Percentiles rank a stretch among this genome's conserved stretches.
These are phyloP conservation scores for Sebastes hubbsi DNA, from an alignment of 2,797 vertebrate species.

Conservation along the genomic window DNA sequence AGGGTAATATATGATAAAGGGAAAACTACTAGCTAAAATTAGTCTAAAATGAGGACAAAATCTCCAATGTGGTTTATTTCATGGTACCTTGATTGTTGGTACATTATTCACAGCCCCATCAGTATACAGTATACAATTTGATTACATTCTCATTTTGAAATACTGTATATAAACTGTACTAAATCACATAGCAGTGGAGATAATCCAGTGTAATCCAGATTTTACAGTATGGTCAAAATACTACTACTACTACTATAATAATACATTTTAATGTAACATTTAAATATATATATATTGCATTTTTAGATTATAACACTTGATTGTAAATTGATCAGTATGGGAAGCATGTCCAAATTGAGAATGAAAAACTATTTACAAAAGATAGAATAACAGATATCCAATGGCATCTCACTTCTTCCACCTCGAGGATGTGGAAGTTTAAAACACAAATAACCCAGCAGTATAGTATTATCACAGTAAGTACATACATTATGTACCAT, in stretches of 20 bases:
- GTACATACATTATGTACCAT: not conserved
- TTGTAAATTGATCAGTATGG: not conserved
- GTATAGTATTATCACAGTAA: not conserved
- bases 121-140: not conserved
- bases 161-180: not conserved
- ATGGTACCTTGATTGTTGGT: not conserved
- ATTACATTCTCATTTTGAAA: not conserved
- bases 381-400: not conserved
- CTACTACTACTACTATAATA: no score
- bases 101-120: not conserved
- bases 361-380: not conserved
- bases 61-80: not conserved
- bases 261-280: no score
- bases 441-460: not conserved
- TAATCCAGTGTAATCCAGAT: not conserved
- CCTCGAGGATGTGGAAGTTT: not conserved
- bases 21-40: not conserved
- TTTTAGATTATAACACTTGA: not conserved
- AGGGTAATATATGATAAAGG: not conserved
- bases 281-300: not conserved
- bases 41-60: not conserved
- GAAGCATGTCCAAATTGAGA: not conserved
- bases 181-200: not conserved
- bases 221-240: not conserved
- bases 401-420: not conserved